Base-by-base conservation (phyloP, 2,113 vertebrate species). In the Otus sunia region DNA sequence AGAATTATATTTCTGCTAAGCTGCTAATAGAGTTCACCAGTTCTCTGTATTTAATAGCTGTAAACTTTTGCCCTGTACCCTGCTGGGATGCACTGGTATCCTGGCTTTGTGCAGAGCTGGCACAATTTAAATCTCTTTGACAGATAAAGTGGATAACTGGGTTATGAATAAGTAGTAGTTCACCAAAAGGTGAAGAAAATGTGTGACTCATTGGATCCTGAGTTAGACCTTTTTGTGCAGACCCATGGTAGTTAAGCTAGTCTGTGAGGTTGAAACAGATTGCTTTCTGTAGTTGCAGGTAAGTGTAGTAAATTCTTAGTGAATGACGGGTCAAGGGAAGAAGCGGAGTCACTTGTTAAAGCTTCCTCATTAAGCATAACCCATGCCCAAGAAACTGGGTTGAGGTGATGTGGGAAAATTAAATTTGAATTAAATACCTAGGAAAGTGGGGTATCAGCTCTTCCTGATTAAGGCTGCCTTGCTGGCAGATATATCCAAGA, bases 141-240 rank as follows among this genome's bases (percentile, higher is more conserved):
- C 95, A 97, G 76, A 56, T 90, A 74, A 84, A 87, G 86, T 78
- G 72, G 85, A 49, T 95, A 92, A 95, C 87, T 91, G 87, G 63
- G 91, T 92, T 92, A 95, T 78, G 73, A 95, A 52, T 95, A 96
- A 93, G 86, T 60, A 88, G 86, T 86, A 96, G 96, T 92, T 97
- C 97, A 96, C 52, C 36, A 84, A 86, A 96, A 94, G 94, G 87
- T 95, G 95, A 96, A 88, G 84, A 89, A 95, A 95, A 84, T 15
- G 6, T 36, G 50, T 94, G 91, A 95, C 80, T 95, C 76, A 52
- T 11, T 94, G 79, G 53, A 66, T 96, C 62, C 52, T 16, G 83
- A 90, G 56, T 80, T 91, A 76, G 72, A 82, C 53, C 27, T 81
- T 92, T 96, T 89, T 91, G 58, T 83, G 92, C 92, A 93, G 91